Evolutionary conservation across 2,113 vertebrate species (phyloP).

Genomic region (Climacteris rufus): DNA sequence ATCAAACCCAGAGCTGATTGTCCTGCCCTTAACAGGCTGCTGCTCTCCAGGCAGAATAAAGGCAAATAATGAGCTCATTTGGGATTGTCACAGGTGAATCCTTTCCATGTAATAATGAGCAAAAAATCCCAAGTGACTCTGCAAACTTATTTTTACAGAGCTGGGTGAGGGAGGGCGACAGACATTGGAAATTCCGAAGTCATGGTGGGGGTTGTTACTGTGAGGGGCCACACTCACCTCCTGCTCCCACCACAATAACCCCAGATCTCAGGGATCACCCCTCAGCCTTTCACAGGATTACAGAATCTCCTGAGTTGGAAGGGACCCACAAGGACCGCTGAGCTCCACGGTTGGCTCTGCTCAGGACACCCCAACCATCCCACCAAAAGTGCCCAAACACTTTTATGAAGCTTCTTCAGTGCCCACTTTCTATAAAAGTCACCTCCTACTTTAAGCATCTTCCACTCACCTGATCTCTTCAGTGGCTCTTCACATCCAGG

Average conservation of each 20-base stretch:
- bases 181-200: neutral
- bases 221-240: neutral
- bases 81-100: neutral
- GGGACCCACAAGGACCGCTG: no score
- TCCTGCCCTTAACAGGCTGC: neutral
- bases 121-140: neutral
- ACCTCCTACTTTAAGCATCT: neutral
- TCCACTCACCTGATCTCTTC: neutral
- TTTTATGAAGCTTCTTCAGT: neutral
- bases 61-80: neutral
- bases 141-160: neutral
- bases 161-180: neutral
- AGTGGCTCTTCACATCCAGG: neutral
- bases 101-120: neutral
- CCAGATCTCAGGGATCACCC: neutral
- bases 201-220: fast-evolving
- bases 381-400: neutral
- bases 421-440: neutral
- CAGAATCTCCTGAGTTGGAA: neutral
- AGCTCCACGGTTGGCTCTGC: neutral
- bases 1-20: neutral
- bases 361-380: neutral
- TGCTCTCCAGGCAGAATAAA: neutral
- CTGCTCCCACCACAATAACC: neutral
- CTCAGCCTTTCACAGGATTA: fast-evolving